Conservation (phyloP, 1,140 invertebrate genomes). For the Plodia interpunctella region DNA sequence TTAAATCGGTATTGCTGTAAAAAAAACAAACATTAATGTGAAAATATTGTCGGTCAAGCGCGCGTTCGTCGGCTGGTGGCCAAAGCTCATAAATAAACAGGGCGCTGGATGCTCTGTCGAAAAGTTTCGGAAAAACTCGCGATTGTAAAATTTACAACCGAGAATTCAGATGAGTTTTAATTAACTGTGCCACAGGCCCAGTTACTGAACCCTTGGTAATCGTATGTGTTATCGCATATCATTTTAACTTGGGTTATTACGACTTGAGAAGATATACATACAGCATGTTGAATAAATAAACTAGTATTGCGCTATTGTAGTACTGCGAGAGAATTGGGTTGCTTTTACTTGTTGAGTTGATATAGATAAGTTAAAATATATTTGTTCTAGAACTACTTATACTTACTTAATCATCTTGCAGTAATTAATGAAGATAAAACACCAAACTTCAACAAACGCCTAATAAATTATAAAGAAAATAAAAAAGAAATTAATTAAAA, state of each 20-base stretch:
- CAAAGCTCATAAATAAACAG: conserved; percentile 73
- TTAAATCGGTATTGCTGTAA: conserved; percentile 48
- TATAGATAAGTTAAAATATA: too few species aligned
- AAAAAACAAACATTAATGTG: conserved; percentile 58
- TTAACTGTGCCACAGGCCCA: conserved; percentile 51
- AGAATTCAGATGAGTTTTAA: conserved; percentile 67
- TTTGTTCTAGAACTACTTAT: too few species aligned
- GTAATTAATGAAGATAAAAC: too few species aligned
- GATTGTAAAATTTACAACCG: conserved; percentile 65
- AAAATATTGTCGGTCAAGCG: conserved; percentile 64
- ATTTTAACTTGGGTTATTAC: background rate
- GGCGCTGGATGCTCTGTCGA: conserved; percentile 68
- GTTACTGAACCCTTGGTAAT: conserved; percentile 28
- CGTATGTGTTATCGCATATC: conserved; percentile 23
- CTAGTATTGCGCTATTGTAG: too few species aligned
- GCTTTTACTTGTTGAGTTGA: too few species aligned
- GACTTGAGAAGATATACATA: too few species aligned
- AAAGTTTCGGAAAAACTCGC: conserved; percentile 66
- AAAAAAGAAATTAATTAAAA: background rate
- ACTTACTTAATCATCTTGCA: too few species aligned
- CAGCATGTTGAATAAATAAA: too few species aligned
- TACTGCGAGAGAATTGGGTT: too few species aligned
- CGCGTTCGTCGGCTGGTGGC: conserved; percentile 47
- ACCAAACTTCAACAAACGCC: background rate
- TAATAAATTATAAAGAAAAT: background rate